Percentiles rank a stretch among this genome's conserved stretches.
These are phyloP conservation scores for Archaeoteleia sp. DNA, from an alignment of 2,888 invertebrate species.

Conservation along the genomic window DNA sequence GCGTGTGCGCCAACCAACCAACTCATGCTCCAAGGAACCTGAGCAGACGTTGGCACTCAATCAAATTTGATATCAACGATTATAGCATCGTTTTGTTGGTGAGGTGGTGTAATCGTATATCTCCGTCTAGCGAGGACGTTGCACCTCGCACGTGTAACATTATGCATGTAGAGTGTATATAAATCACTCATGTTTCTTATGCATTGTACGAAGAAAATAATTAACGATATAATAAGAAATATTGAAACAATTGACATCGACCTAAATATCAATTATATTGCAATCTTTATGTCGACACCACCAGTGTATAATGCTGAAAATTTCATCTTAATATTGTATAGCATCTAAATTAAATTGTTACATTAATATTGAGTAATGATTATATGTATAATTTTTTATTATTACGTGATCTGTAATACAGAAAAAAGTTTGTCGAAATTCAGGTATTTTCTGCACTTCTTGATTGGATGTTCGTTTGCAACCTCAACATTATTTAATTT, in stretches of 20 bases:
- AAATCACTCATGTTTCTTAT: constrained; percentile 37
- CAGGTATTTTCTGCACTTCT: too few species aligned
- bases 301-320: too few species aligned
- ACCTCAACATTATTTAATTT: too few species aligned
- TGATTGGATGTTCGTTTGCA: too few species aligned
- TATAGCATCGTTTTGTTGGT: constrained; percentile 40
- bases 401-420: too few species aligned
- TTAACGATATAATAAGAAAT: too few species aligned
- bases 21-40: constrained; percentile 10
- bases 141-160: constrained; percentile 43
- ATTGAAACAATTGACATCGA: too few species aligned
- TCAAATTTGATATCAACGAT: constrained; percentile 51
- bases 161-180: constrained; percentile 35
- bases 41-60: constrained; percentile 42
- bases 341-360: too few species aligned
- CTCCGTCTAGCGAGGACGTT: constrained; percentile 43
- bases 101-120: constrained; percentile 34
- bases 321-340: too few species aligned
- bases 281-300: too few species aligned
- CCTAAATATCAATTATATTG: neutral
- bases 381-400: neutral
- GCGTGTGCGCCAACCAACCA: constrained; percentile 28
- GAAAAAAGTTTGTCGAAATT: too few species aligned
- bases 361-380: neutral
- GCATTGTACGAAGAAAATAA: too few species aligned